phyloP scores from a whole-genome alignment of 2,888 invertebrate genomes.

The Cryptophagus acutangulus region DNA sequence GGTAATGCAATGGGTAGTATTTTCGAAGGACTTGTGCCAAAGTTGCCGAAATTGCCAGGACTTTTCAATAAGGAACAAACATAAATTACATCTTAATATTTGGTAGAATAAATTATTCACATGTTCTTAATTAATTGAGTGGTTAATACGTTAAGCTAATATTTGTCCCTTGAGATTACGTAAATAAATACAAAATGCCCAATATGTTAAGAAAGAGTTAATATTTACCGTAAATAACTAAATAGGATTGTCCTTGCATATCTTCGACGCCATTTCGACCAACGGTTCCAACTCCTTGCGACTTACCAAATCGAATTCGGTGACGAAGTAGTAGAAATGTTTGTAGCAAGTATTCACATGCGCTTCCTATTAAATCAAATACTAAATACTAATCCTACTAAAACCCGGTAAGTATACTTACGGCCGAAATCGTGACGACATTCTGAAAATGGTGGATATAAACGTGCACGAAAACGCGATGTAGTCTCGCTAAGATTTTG shows the following conservation, averaged over 20 bases:
- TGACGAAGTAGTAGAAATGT: conserved; percentile 89
- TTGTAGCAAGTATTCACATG: conserved; percentile 93
- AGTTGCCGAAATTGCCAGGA: too few relatives aligned
- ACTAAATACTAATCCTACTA: conserved; percentile 4
- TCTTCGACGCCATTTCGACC: conserved; percentile 67
- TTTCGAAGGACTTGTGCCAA: too few relatives aligned
- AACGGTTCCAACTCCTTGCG: conserved; percentile 81
- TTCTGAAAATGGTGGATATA: conserved; percentile 93
- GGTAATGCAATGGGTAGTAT: too few relatives aligned
- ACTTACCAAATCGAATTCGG: conserved; percentile 78
- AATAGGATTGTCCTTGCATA: conserved; percentile 72
- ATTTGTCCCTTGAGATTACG: too few relatives aligned
- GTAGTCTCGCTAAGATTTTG: conserved; percentile 82
- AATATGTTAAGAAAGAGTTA: too few relatives aligned
- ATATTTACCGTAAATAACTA: too few relatives aligned
- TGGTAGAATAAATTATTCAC: too few relatives aligned
- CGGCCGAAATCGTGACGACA: conserved; percentile 79
- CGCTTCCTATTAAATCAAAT: conserved; percentile 64
- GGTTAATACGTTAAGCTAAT: too few relatives aligned
- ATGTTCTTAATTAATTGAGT: too few relatives aligned
- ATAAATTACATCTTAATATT: too few relatives aligned
- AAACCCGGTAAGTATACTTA: conserved; percentile 50
- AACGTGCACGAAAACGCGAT: conserved; percentile 88
- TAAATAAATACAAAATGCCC: too few relatives aligned
- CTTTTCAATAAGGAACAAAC: too few relatives aligned